A percentile compares a stretch with the other conserved stretches of the same genome.
These are phyloP conservation scores for Tarsius wallacei DNA, from an alignment of 2,797 vertebrate genomes.

Conservation along the genomic window DNA sequence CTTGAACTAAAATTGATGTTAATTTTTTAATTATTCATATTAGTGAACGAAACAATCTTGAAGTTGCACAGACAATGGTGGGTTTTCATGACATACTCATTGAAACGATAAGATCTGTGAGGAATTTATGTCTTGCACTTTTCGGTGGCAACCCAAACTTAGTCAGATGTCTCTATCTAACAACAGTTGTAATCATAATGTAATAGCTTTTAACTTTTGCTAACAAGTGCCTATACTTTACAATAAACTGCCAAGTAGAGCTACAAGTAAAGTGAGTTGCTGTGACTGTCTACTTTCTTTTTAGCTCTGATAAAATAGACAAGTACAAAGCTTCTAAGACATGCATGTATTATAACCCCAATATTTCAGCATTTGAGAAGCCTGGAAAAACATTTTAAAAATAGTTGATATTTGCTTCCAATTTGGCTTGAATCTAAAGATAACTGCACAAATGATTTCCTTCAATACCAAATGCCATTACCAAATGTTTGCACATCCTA, in stretches of 20 bases:
- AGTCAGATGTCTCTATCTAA: background rate
- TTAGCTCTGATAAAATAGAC: conserved; percentile 51
- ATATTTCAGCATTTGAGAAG: conserved; percentile 64
- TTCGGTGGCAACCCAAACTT: background rate
- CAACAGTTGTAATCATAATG: background rate
- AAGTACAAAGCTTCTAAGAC: conserved; percentile 56
- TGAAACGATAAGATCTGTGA: conserved; percentile 9
- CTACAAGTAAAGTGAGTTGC: conserved; percentile 39
- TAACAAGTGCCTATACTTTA: background rate
- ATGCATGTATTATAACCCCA: conserved; percentile 18
- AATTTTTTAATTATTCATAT: conserved; percentile 40
- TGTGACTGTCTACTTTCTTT: background rate
- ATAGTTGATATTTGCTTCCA: conserved; percentile 67
- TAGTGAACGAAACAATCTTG: conserved; percentile 14
- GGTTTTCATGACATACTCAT: background rate
- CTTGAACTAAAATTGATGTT: conserved; percentile 29
- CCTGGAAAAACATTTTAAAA: conserved; percentile 38
- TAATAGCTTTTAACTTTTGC: conserved; percentile 39
- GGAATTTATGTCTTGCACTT: background rate
- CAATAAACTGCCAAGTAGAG: conserved; percentile 49
- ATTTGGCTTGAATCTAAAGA: conserved; percentile 63
- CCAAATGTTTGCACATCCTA: conserved; percentile 62
- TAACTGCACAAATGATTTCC: conserved; percentile 67
- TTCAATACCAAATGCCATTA: conserved; percentile 54
- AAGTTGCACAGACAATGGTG: conserved; percentile 41